Evolutionary conservation across 2,113 vertebrate species (phyloP), one percentile per base, ranked within the genome.

Genomic region (Phocoena phocoena): DNA sequence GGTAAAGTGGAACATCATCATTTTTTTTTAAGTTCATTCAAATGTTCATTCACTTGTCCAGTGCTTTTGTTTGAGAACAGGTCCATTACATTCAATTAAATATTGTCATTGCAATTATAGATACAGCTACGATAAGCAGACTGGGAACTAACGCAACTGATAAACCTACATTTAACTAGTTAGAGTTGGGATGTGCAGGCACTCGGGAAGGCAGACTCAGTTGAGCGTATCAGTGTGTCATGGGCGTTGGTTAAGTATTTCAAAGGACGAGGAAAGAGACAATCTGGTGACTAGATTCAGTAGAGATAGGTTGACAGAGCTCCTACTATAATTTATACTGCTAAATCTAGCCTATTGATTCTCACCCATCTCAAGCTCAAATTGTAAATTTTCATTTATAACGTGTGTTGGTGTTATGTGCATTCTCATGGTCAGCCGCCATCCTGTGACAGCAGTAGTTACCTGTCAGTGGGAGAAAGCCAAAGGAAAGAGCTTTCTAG

Each of bases 171-270:
- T 25, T 26, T 50, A 8, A 8, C n/a, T 9, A 14, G 12, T 8
- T n/a, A 31, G 36, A 31, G 18, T 14, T 9, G 68, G 31, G 18
- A 6, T 6, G 12, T 33, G 44, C 2, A 0, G n/a, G 26, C 10
- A 1, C 15, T 14, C 53, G 18, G 53, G 53, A 53, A 5, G 1
- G 60, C 38, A 12, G 81, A 14, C 63, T 36, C 31, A 0, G 3
- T 1, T 9, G 18, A 33, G 41, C 7, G 0, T 0, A 4, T 31
- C 58, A 14, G 38, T 7, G 2, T 7, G 33, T 25, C 0, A 0
- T 4, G 33, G 63, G 33, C 47, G 1, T 14, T 5, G n/a, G n/a
- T 5, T 7, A 2, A 12, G 26, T 11, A 1, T 62, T 25, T 68
- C 68, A 6, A 76, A 44, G 55, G 26, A n/a, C 8, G 0, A 1